Percentiles rank a stretch among this genome's conserved stretches.
These are phyloP conservation scores for Penaeus indicus DNA, from an alignment of 1,140 invertebrate species.

Conservation along the genomic window DNA sequence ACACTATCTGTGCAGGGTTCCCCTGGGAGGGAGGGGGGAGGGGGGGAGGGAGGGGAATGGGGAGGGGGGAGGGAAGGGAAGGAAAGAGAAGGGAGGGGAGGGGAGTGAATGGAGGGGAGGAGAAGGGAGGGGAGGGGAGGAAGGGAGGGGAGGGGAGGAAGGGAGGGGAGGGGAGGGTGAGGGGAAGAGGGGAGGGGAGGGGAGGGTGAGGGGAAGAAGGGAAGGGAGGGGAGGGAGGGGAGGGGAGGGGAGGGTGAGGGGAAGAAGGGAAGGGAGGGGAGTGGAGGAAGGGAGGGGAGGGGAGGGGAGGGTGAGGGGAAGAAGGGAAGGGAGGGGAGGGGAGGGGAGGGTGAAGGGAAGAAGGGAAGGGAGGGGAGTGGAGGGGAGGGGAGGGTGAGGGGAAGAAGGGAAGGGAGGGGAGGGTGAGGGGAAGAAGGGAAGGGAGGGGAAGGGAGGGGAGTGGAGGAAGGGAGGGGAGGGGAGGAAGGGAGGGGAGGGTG, in stretches of 20 bases:
- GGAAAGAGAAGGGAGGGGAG: too few relatives aligned
- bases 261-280: too few relatives aligned
- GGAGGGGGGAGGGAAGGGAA: too few relatives aligned
- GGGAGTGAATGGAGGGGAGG: too few relatives aligned
- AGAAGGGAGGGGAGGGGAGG: too few relatives aligned
- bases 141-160: too few relatives aligned
- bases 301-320: background rate
- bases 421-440: background rate
- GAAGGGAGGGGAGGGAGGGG: background rate
- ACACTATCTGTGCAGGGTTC: too few relatives aligned
- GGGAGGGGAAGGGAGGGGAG: background rate
- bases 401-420: background rate
- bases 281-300: background rate
- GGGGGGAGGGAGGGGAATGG: too few relatives aligned
- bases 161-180: too few relatives aligned
- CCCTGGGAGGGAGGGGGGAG: too few relatives aligned
- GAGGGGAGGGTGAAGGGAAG: background rate
- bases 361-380: background rate
- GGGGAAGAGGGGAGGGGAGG: background rate
- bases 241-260: background rate
- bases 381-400: too few relatives aligned
- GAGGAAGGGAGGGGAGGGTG: background rate
- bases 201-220: background rate
- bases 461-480: background rate
- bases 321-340: background rate